Percentiles rank a stretch among this genome's conserved stretches.
phyloP scores from a whole-genome alignment of 2,797 vertebrate species.

The Acrossocheilus wenchowensis region DNA sequence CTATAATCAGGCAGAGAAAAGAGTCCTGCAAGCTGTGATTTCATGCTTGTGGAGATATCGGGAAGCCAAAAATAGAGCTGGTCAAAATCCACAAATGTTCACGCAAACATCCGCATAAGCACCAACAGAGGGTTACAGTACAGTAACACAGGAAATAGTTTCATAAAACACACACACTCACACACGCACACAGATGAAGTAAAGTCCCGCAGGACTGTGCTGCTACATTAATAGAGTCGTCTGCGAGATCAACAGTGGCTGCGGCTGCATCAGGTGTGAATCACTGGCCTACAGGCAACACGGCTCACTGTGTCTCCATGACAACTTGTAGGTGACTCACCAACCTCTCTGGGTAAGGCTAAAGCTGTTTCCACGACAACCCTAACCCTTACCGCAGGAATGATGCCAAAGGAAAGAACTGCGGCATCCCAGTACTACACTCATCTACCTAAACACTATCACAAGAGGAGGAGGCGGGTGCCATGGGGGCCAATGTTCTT shows the following conservation, averaged over 20 bases:
- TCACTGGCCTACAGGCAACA: conserved; percentile 60
- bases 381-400: conserved; percentile 45
- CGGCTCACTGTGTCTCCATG: conserved; percentile 73
- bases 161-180: conserved; percentile 31
- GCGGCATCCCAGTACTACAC: conserved; percentile 32
- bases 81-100: conserved; percentile 37
- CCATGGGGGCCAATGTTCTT: not conserved
- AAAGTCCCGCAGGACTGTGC: not conserved
- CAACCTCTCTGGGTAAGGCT: conserved; percentile 49
- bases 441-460: not conserved
- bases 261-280: conserved; percentile 55
- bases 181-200: conserved; percentile 14
- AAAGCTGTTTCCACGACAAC: conserved; percentile 77
- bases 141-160: conserved; percentile 26
- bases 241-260: conserved; percentile 19
- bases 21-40: conserved; percentile 47
- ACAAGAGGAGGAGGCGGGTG: conserved; percentile 1
- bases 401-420: conserved; percentile 35
- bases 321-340: conserved; percentile 79
- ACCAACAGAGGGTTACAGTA: conserved; percentile 31
- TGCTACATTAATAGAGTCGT: conserved; percentile 42
- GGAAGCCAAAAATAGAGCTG: conserved; percentile 42
- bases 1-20: conserved; percentile 42
- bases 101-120: conserved; percentile 1
- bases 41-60: conserved; percentile 32